These are phyloP conservation scores for Caretta caretta DNA, from an alignment of 2,113 vertebrate species.

Conservation along the genomic window DNA sequence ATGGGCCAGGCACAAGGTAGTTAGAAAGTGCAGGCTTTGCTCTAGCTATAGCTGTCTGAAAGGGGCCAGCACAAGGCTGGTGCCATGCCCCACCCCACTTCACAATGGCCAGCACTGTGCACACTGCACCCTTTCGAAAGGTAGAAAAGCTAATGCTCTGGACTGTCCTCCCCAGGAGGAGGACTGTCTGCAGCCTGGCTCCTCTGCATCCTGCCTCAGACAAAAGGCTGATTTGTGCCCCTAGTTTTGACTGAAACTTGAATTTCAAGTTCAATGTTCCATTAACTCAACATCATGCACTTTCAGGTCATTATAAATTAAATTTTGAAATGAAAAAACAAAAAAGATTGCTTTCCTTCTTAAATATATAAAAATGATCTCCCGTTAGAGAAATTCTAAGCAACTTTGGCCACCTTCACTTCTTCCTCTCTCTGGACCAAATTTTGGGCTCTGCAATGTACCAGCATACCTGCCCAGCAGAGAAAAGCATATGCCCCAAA, in stretches of 20 bases:
- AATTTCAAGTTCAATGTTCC: not conserved
- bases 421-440: not conserved
- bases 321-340: not conserved
- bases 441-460: not conserved
- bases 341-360: not conserved
- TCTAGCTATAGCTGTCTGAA: not conserved
- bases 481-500: not conserved
- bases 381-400: no score
- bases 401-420: fast-evolving
- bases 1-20: no score
- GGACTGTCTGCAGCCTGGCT: not conserved
- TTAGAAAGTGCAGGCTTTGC: not conserved
- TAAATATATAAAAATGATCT: not conserved
- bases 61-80: fast-evolving
- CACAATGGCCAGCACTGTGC: fast-evolving
- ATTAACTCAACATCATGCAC: not conserved
- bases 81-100: not conserved
- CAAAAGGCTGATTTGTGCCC: not conserved
- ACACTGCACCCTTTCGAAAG: not conserved
- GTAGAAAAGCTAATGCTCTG: not conserved
- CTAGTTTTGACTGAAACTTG: not conserved
- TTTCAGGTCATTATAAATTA: not conserved
- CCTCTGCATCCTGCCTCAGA: not conserved
- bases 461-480: not conserved
- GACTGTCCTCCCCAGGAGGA: fast-evolving